Base-by-base conservation (phyloP, 2,797 vertebrate species). In the Pogoniulus pusillus region DNA sequence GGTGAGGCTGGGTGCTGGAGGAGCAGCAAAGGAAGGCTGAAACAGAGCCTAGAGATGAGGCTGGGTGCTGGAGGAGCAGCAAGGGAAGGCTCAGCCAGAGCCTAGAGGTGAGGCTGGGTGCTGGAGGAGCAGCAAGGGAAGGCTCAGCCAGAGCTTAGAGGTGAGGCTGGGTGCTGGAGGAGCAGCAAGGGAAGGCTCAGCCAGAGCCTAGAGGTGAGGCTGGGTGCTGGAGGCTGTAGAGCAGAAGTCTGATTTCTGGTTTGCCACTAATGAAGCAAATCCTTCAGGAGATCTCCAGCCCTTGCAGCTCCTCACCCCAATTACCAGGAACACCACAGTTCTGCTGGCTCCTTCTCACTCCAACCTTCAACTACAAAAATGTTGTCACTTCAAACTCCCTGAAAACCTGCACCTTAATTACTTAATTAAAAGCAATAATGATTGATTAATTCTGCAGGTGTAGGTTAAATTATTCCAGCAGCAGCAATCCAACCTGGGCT, bases 401-500 rank as follows among this genome's bases (percentile, higher is more conserved):
- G 24, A 34, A 55, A 95, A 65, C 65, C 27, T 3, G 59, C 3
- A 20, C 92, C 94, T 86, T 96, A 96, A 96, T 92, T 87, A 80
- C 85, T 93, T 95, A 83, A 93, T 96, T 92, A 90, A 85, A 85
- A 57, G 24, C 70, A 91, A 69, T 79, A 90, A 59, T 66, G 93
- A 94, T 85, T 71, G 91, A 71, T 87, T 85, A 82, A 60, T 66
- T 12, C 65, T 12, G 79, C 91, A 95, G 94, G 91, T 95, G 90
- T 82, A 24, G 2, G 9, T 90, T 87, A 29, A 94, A 59, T 87
- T 93, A 60, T 75, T 92, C 60, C 84, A 35, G 77, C 49, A 62
- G 60, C 70, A 68, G 72, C 26, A 34, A 22, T 41, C 78, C 71
- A 72, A 62, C 74, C 63, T 39, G 86, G 86, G 8, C 63, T 90